Base-by-base conservation (phyloP, 2,797 vertebrate genomes). In the Tolypeutes matacus region DNA sequence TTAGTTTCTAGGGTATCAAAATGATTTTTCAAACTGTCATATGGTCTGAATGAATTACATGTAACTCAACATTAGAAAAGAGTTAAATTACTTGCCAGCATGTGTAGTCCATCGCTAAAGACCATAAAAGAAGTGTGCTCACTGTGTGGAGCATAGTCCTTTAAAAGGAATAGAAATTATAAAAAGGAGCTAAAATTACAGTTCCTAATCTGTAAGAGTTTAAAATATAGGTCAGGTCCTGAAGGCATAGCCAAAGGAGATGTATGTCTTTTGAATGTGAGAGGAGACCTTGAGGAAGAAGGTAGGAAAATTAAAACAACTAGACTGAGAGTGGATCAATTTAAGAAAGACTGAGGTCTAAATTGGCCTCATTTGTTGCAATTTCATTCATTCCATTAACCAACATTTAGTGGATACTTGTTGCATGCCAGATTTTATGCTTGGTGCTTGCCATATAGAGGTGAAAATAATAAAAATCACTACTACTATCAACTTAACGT, bases 271-370 rank as follows among this genome's bases (percentile, higher is more conserved):
- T 77, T 65, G 13, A 84, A 53, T 84, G 7, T 62, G 56, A 81
- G 10, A 70, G 17, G 23, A 91, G 62, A 21, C 3, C 60, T 42
- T 39, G 60, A 82, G 20, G 7, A 95, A 86, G 15, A 75, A 3
- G 76, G 4, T 42, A 88, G 62, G 42, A 91, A 92, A 95, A 81
- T 25, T 76, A 46, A 87, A 70, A 20, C 46, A 46, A 93, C 18
- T 39, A 36, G 46, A 64, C 70, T 82, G 27, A 39, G 36, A 78
- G 21, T 56, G n/a, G n/a, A 93, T 86, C 42, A 36, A 51, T 78
- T 51, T 85, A 14, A 78, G 86, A 67, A 87, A 75, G 31, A 83
- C 12, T n/a, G 25, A 85, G 2, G 11, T 80, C 49, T n/a, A 89
- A 78, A 83, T 34, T 58, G 4, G 0, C 5, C 34, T 69, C 51